phyloP scores from a whole-genome alignment of 2,797 vertebrate genomes.

The Catharus ustulatus region DNA sequence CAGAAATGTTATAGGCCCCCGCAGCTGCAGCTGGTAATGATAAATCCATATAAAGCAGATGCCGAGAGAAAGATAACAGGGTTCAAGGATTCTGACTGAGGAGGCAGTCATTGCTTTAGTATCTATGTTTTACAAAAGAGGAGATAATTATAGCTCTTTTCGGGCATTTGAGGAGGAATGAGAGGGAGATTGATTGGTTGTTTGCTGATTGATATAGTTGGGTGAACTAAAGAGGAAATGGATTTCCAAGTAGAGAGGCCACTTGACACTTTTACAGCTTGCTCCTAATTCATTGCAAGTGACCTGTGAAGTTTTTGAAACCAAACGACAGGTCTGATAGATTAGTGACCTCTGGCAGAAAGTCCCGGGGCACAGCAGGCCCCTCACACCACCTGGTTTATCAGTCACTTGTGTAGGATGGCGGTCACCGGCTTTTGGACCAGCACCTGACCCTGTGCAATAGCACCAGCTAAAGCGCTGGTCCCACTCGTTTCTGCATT shows the following conservation, averaged over 20 bases:
- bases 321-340: background rate
- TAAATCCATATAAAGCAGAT: background rate
- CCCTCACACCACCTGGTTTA: constrained; percentile 18
- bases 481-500: background rate
- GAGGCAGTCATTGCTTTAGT: background rate
- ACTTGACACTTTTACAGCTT: constrained; percentile 60
- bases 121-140: background rate
- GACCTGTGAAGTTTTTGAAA: constrained; percentile 46
- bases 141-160: constrained; percentile 33
- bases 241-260: constrained; percentile 32
- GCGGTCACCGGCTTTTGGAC: background rate
- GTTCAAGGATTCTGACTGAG: constrained; percentile 7
- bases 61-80: background rate
- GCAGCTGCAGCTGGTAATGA: background rate
- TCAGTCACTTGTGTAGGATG: background rate
- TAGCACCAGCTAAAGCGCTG: background rate
- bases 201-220: constrained; percentile 52
- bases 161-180: background rate
- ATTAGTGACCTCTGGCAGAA: constrained; percentile 40
- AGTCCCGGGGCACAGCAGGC: background rate
- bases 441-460: background rate
- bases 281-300: constrained; percentile 28
- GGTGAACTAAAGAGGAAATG: constrained; percentile 50
- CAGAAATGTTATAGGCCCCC: background rate
- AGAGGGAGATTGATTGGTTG: constrained; percentile 16